A percentile compares a stretch with the other conserved stretches of the same genome.
These are phyloP conservation scores for Cranoglanis bouderius DNA, from an alignment of 2,113 vertebrate species.

Conservation along the genomic window DNA sequence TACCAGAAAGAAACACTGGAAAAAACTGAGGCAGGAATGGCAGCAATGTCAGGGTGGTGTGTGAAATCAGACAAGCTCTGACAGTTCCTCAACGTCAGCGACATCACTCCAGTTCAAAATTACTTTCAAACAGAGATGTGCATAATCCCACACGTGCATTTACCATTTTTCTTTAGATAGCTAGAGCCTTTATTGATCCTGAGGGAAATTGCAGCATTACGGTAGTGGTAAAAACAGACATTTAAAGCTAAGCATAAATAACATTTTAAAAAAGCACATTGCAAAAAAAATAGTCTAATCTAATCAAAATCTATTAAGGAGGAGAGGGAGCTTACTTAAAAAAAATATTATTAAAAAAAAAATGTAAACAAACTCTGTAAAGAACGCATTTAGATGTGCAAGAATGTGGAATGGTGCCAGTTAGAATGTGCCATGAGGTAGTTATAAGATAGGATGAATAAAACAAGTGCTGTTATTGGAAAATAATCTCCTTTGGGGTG, in stretches of 20 bases:
- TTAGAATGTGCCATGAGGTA: not conserved
- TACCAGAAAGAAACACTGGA: too few relatives aligned
- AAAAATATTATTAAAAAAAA: too few relatives aligned
- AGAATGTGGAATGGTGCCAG: not conserved
- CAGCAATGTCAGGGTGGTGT: not conserved
- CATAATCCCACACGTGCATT: not conserved
- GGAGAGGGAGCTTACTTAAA: too few relatives aligned
- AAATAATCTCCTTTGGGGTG: not conserved
- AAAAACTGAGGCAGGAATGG: not conserved
- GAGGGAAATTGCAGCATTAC: not conserved
- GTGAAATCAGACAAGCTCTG: not conserved
- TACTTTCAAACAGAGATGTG: not conserved
- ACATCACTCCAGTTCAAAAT: not conserved
- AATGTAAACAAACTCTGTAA: not conserved
- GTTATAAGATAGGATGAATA: not conserved
- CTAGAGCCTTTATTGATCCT: too few relatives aligned
- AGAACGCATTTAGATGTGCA: not conserved
- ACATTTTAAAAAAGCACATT: too few relatives aligned
- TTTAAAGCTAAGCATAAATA: not conserved
- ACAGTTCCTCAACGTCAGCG: not conserved
- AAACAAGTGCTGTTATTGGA: not conserved
- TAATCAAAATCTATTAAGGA: not conserved
- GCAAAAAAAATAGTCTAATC: not conserved
- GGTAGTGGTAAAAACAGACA: not conserved
- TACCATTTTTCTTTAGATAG: not conserved